Percentiles rank a stretch among this genome's conserved stretches.
Conservation (phyloP, 2,113 vertebrate species). For the Phalacrocorax brasilianus region DNA sequence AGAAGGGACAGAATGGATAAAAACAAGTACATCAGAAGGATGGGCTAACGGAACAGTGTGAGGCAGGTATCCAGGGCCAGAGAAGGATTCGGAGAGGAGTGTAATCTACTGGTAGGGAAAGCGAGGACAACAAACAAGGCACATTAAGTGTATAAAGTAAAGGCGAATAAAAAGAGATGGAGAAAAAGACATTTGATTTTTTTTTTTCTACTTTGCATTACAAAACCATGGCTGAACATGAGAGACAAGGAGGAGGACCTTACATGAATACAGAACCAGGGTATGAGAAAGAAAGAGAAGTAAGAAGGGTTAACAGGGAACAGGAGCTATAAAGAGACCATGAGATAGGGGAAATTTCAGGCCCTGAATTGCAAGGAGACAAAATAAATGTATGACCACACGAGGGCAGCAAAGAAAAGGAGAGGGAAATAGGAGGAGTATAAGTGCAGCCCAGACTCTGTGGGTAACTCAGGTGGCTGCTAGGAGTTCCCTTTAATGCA, state of each 20-base stretch:
- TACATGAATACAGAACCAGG: rapidly evolving
- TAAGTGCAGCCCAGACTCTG: background rate
- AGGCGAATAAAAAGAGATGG: background rate
- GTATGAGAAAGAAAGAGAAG: too few species aligned
- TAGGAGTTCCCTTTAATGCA: background rate
- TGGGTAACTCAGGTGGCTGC: background rate
- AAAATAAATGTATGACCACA: background rate
- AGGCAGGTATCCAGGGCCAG: background rate
- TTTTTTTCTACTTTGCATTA: background rate
- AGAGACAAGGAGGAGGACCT: background rate
- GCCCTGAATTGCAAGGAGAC: background rate
- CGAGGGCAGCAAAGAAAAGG: background rate
- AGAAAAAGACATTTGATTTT: too few species aligned
- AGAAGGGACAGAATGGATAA: background rate
- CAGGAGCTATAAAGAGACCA: background rate
- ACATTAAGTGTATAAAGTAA: background rate
- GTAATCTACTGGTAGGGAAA: background rate
- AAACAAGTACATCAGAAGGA: background rate
- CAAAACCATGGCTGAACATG: background rate
- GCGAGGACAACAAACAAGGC: background rate
- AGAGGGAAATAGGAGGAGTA: background rate
- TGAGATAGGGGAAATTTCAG: background rate
- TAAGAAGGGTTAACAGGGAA: background rate
- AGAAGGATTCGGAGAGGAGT: background rate
- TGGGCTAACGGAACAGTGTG: background rate